These are phyloP conservation scores for Aporophyla lueneburgensis DNA, from an alignment of 2,888 invertebrate genomes.

Conservation along the genomic window DNA sequence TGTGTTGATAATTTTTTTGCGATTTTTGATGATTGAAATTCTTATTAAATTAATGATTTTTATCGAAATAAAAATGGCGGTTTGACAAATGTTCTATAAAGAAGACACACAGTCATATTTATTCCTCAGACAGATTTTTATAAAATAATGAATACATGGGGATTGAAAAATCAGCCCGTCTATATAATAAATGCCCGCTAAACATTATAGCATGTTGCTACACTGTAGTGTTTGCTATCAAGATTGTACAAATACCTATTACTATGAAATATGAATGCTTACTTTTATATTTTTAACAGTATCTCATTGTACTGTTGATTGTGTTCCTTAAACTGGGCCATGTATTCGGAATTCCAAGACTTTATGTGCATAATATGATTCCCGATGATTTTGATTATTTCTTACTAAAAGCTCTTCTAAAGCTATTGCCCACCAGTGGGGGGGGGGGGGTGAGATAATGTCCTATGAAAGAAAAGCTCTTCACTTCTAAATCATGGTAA, in stretches of 20 bases:
- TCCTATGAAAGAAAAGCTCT: no score
- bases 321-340: no score
- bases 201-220: not conserved
- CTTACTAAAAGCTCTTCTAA: no score
- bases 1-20: no score
- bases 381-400: no score
- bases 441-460: no score
- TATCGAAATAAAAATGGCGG: not conserved
- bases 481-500: not conserved
- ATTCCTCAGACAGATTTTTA: not conserved
- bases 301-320: not conserved
- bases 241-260: not conserved
- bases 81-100: not conserved
- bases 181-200: not conserved
- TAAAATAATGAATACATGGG: no score
- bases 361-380: no score
- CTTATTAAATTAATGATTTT: not conserved
- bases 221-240: constrained; percentile 11
- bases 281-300: not conserved
- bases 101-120: no score
- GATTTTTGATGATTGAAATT: no score
- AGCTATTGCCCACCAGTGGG: not conserved
- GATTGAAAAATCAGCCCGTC: not conserved
- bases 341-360: no score
- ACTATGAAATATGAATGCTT: not conserved